Base-by-base conservation (phyloP, 2,888 invertebrate species). In the Tenthredo mesomela region DNA sequence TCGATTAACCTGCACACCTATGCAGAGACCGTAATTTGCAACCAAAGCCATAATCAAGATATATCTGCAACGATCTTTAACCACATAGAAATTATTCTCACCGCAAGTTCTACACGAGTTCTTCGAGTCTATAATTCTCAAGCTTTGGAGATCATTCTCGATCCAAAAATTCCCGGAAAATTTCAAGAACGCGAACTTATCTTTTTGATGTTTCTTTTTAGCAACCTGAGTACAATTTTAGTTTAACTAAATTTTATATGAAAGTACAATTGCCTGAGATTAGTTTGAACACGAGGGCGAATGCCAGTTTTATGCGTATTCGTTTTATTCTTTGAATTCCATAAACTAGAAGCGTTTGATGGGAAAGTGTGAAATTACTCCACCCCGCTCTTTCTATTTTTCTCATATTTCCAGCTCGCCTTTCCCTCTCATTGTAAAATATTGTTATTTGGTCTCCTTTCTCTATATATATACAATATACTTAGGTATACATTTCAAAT, bases 341-440 rank as follows among this genome's bases (percentile, higher is more conserved):
- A 47, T 47, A 21, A 50, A 54, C 77, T 50, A 5, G 25, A 1
- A 21, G 33, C 18, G 29, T 58, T 61, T 61, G n/a, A 80, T 61
- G 80, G 58, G 82, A 82, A 82, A 82, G 82, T 82, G 82, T 82
- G 67, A 82, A 82, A 82, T 82, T 67, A 82, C 50, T 40, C 67
- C 15, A 29, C 47, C 82, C 21, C n/a, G 18, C 47, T 65, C 82
- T 65, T 82, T 33, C 47, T 21, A 37, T 33, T 43, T 82, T 47
- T 67, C 29, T 67, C 21, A 12, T 58, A 33, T 50, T 58, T 58
- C 58, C 58, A n/a, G 58, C 29, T 40, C 58, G 43, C 65, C 67
- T 82, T 82, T 82, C 82, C 82, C 82, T 65, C 82, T 67, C 80
- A n/a, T 61, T 80, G 40, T 58, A 12, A 37, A 25, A 40, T 15